phyloP scores from a whole-genome alignment of 2,797 vertebrate genomes.

The Sardinella longiceps region DNA sequence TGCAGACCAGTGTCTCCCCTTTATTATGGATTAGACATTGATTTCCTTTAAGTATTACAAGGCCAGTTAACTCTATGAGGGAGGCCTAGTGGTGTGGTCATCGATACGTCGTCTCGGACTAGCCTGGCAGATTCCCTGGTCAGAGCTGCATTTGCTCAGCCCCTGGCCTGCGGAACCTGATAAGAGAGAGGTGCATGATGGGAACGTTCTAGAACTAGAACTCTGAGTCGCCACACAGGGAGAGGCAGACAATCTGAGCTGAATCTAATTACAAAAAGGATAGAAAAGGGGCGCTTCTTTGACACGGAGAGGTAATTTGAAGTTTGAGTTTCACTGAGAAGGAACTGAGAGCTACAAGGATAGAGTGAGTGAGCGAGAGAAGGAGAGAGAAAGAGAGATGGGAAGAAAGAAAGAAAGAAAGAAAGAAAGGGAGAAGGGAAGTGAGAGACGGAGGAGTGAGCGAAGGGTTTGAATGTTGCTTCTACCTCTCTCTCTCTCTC shows the following conservation, averaged over 20 bases:
- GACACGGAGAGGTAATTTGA: constrained; percentile 49
- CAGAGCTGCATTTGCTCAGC: not conserved
- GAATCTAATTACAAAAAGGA: constrained; percentile 54
- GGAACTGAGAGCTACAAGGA: not conserved
- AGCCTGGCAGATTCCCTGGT: not conserved
- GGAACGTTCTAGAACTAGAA: not conserved
- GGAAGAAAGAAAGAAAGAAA: not conserved
- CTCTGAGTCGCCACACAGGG: not conserved
- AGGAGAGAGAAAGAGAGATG: constrained; percentile 3
- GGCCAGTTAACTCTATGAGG: constrained; percentile 29
- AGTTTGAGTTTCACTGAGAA: constrained; percentile 21
- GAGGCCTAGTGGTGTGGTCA: not conserved
- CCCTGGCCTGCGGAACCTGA: not conserved
- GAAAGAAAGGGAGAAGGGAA: not conserved
- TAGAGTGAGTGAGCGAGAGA: not conserved
- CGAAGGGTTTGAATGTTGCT: constrained; percentile 47
- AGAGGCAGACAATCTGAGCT: constrained; percentile 28
- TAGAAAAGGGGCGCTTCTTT: constrained; percentile 38
- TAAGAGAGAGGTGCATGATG: not conserved
- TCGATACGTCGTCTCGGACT: not conserved
- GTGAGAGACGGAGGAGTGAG: not conserved
- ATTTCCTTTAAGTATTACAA: constrained; percentile 45
- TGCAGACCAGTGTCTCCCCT: constrained; percentile 25
- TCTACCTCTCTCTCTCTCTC: no score
- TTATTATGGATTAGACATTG: constrained; percentile 38